These are phyloP conservation scores for Rhinolophus ferrumequinum DNA, from an alignment of 2,113 vertebrate genomes.

Conservation along the genomic window DNA sequence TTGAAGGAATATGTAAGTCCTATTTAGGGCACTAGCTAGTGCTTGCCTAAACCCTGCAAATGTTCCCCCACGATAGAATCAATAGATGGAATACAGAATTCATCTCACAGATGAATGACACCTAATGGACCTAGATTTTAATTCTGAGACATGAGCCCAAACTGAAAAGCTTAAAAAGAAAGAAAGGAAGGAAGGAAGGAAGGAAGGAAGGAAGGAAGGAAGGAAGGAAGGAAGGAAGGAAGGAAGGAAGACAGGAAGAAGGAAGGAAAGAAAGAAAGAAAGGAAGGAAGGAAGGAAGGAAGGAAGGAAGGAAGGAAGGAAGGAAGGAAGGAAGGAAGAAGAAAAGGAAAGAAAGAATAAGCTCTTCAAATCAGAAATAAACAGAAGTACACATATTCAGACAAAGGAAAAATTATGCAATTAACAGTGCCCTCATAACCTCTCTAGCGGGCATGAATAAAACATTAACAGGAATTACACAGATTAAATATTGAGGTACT, in stretches of 20 bases:
- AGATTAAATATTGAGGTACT: conserved; percentile 73
- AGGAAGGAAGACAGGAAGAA: too few species aligned
- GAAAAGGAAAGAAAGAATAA: not conserved
- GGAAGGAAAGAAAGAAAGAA: not conserved
- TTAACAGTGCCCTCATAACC: conserved; percentile 45
- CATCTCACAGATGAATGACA: conserved; percentile 61
- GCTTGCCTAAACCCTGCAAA: conserved; percentile 35
- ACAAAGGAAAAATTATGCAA: conserved; percentile 61
- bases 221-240: too few species aligned
- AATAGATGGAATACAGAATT: conserved; percentile 59
- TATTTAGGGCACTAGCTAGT: conserved; percentile 40
- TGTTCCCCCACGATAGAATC: conserved; percentile 54
- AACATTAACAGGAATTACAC: conserved; percentile 72
- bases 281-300: not conserved
- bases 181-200: not conserved
- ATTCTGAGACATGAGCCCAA: conserved; percentile 52
- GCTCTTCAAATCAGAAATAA: conserved; percentile 51
- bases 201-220: too few species aligned
- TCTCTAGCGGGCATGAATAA: conserved; percentile 64
- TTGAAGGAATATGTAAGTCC: conserved; percentile 42
- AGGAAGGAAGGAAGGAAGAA: not conserved
- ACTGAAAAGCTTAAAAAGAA: not conserved
- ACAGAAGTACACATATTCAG: conserved; percentile 22
- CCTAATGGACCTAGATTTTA: conserved; percentile 62
- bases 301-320: too few species aligned